phyloP scores from a whole-genome alignment of 2,113 vertebrate species.

The Syrmaticus mikado region DNA sequence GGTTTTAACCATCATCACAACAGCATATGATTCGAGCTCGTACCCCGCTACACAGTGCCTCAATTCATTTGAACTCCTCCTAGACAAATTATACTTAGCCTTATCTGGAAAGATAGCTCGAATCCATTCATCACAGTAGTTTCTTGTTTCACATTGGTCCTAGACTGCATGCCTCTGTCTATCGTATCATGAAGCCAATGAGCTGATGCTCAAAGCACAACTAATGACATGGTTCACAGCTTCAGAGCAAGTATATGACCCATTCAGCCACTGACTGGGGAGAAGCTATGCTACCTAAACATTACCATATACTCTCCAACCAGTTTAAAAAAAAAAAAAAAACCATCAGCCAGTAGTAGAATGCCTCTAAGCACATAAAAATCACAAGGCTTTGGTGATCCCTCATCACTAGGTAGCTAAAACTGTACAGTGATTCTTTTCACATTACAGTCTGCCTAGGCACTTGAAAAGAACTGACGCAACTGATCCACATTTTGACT shows the following conservation, averaged over 20 bases:
- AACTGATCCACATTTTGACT: neutral
- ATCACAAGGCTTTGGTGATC: neutral
- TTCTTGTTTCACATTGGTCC: neutral
- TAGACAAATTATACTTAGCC: neutral
- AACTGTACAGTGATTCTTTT: accelerated
- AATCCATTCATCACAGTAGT: neutral
- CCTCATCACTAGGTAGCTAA: neutral
- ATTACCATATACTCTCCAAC: neutral
- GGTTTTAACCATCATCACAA: neutral
- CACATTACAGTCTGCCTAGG: neutral
- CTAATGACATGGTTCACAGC: neutral
- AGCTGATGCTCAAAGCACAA: neutral
- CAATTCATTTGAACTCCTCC: neutral
- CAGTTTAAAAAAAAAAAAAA: neutral
- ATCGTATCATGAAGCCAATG: neutral
- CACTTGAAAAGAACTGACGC: neutral
- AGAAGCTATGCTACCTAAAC: neutral
- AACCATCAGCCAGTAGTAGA: neutral
- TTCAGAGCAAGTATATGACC: neutral
- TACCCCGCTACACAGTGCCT: neutral
- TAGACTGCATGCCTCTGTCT: neutral
- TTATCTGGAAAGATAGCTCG: neutral
- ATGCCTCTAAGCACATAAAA: neutral
- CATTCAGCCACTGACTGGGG: neutral
- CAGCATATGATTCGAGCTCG: neutral